Percentiles rank a stretch among this genome's conserved stretches.
Conservation (phyloP, 2,113 vertebrate species). For the Eurypyga helias region DNA sequence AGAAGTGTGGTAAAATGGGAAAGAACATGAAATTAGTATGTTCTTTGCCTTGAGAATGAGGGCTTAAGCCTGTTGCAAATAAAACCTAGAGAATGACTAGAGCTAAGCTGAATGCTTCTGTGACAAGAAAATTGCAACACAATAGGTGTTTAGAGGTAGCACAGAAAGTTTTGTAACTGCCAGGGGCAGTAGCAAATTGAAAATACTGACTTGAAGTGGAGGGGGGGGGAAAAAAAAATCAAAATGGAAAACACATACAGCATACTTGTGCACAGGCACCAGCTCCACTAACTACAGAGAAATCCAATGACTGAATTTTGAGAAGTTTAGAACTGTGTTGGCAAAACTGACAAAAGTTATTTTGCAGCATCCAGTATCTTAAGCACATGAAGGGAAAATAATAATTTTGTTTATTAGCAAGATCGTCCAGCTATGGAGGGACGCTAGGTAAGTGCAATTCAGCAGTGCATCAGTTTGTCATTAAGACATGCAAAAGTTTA, state of each 20-base stretch:
- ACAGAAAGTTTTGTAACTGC: constrained; percentile 54
- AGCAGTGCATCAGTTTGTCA: neutral
- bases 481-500: neutral
- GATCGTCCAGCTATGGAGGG: fast-evolving
- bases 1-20: constrained; percentile 11
- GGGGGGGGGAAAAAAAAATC: neutral
- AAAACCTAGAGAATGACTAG: constrained; percentile 52
- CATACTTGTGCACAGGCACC: neutral
- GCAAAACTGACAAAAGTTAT: neutral
- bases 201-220: constrained; percentile 14
- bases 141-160: constrained; percentile 59
- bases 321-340: neutral
- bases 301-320: neutral
- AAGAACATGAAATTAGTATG: constrained; percentile 61
- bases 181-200: constrained; percentile 24
- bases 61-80: constrained; percentile 28
- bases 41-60: constrained; percentile 34
- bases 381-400: neutral
- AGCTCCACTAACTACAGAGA: constrained; percentile 11
- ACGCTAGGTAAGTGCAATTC: neutral
- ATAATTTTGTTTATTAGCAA: neutral
- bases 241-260: constrained; percentile 4
- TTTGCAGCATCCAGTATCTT: neutral
- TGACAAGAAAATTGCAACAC: constrained; percentile 73
- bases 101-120: constrained; percentile 45